Evolutionary conservation across 2,888 invertebrate genomes (phyloP).

Genomic region (Campoletis raptor): DNA sequence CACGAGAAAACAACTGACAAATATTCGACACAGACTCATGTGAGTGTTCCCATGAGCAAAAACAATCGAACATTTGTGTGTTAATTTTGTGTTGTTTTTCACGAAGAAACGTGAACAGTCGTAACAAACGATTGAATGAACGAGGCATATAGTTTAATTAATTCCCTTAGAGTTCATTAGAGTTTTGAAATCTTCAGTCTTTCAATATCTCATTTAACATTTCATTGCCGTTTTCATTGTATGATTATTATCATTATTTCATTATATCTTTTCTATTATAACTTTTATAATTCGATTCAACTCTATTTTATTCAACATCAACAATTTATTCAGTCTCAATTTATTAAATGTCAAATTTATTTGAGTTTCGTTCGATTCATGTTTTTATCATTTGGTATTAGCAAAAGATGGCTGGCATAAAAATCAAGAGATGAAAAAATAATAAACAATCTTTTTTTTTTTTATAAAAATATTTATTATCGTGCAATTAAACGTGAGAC

Average conservation of each 20-base stretch:
- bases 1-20: constrained; percentile 30
- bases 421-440: not conserved
- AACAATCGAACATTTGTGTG: constrained; percentile 6
- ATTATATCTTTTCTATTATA: not conserved
- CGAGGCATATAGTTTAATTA: not conserved
- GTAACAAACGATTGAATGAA: constrained; percentile 6
- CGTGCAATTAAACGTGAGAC: too few species aligned
- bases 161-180: not conserved
- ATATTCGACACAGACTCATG: constrained; percentile 33
- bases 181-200: not conserved
- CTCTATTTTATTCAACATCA: not conserved
- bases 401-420: not conserved
- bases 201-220: not conserved
- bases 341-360: not conserved
- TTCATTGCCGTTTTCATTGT: not conserved
- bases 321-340: not conserved
- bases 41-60: constrained; percentile 24
- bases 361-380: not conserved
- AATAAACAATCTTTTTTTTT: not conserved
- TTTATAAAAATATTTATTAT: too few species aligned
- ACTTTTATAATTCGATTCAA: not conserved
- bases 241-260: not conserved
- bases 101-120: not conserved
- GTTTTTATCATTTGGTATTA: not conserved
- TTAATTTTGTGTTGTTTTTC: constrained; percentile 10